Base-by-base conservation (phyloP, 2,113 vertebrate species). In the Phalacrocorax pelagicus region DNA sequence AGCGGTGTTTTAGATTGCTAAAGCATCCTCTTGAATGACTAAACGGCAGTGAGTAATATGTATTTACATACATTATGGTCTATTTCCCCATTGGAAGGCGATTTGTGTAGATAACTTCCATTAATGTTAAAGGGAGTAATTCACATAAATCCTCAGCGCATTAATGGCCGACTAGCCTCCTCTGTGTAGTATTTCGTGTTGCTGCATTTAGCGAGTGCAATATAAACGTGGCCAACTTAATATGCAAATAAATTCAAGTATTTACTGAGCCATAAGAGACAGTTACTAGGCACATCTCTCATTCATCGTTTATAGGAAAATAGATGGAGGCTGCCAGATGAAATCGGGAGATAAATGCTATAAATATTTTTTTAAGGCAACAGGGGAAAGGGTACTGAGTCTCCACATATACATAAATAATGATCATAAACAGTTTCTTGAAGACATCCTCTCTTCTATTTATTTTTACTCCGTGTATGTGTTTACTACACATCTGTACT, bases 201-300 rank as follows among this genome's bases (percentile, higher is more conserved):
- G 90, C 87, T 87, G 84, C 89, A 91, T 94, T 94, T 90, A 96
- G 87, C 13, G 8, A 96, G 72, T 1, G 2, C 24, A 12, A 72
- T 65, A 84, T 34, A 84, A 95, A 81, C 52, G 30, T 77, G 75
- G 81, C 73, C 36, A 11, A 77, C 86, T 97, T 97, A 96, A 95
- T 92, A 95, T 97, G 96, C 94, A 97, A 97, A 97, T 96, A 97
- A 94, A 96, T 95, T 93, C 89, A 92, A 96, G 81, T 96, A 94
- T 97, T 97, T 97, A 86, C 94, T 96, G 92, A 97, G 95, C 91
- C 92, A 86, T 95, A 92, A 96, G 90, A 97, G 95, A 83, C 85
- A 63, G 89, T 95, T 95, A 94, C 94, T 73, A 94, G 89, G 92
- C 96, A 96, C 94, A 78, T 92, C 92, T 91, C 85, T 95, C 92